Base-by-base conservation (phyloP, 2,888 invertebrate species). In the Brachylomia viminalis region DNA sequence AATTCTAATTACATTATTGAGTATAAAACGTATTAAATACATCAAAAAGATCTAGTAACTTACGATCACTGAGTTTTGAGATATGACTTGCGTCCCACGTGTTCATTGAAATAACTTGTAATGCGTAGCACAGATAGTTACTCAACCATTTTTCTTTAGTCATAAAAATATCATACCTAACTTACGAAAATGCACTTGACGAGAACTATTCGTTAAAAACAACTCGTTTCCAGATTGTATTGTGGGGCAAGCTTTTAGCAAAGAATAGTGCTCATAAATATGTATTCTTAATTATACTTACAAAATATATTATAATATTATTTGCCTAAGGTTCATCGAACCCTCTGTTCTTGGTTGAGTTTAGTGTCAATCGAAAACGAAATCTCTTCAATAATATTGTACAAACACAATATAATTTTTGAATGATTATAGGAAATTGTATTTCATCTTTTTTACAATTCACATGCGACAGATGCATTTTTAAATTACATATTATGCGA, bases 1-100 rank as follows among this genome's bases (percentile, higher is more conserved):
- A 90, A 90, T 84, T 91, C 94, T 95, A 94, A 92, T 93, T 94
- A 95, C 91, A 93, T 93, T 94, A 94, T 90, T 92, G 95, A 95
- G 95, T 96, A 95, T 92, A 95, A 95, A 95, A 95, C 94, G 94
- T 95, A 94, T 95, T 93, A 95, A 95, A 95, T 95, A 95, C 94
- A 94, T 95, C 93, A 93, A 95, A 95, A 96, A 94, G 91, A 93
- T 93, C 94, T 93, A 93, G 89, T 92, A 89, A 92, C 89, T 92
- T 92, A 93, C 91, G 88, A 90, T 90, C 90, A 88, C 83, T 89
- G 89, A 87, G 84, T 85, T 88, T 91, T 91, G 92, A 92, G 90
- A 92, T 92, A 93, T 91, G 90, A 92, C 92, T 91, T 80, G 62
- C 72, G 86, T 81, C 77, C 58, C 62, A 65, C 42, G 33, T 30